A percentile compares a stretch with the other conserved stretches of the same genome.
phyloP scores from a whole-genome alignment of 2,888 invertebrate genomes.

The Corythucha ciliata region DNA sequence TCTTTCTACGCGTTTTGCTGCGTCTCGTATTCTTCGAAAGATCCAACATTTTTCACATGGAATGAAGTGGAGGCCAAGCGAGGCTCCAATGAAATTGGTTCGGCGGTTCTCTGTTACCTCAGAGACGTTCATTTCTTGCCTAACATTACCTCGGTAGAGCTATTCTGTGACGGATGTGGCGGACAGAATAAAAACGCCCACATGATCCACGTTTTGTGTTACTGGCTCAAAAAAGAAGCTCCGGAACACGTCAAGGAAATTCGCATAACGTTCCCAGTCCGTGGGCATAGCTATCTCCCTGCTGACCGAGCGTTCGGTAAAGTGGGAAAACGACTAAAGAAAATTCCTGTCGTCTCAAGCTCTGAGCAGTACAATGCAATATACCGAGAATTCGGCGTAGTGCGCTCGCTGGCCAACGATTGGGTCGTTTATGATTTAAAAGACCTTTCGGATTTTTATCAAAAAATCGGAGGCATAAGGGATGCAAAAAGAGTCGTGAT shows the following conservation, averaged over 20 bases:
- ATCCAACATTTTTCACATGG: conserved; percentile 19
- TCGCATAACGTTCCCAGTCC: conserved; percentile 13
- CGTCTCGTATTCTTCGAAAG: conserved; percentile 4
- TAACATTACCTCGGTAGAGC: background rate
- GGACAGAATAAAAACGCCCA: too few relatives aligned
- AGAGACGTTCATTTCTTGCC: background rate
- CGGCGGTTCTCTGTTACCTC: background rate
- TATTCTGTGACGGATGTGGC: conserved; percentile 21
- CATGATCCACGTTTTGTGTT: conserved; percentile 9
- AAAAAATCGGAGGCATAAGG: background rate
- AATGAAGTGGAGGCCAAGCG: conserved; percentile 2
- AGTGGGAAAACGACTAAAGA: conserved; percentile 8
- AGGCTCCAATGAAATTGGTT: conserved; percentile 4
- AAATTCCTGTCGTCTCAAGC: conserved; percentile 1
- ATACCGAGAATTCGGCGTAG: background rate
- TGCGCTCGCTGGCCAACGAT: conserved; percentile 3
- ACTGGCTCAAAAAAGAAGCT: conserved; percentile 22
- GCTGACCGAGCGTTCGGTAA: conserved; percentile 15
- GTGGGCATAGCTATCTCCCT: conserved; percentile 17
- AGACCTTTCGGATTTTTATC: background rate
- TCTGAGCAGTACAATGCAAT: conserved; percentile 2
- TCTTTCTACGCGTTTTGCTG: conserved; percentile 11
- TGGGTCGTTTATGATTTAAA: conserved; percentile 7
- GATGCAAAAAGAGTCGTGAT: background rate
- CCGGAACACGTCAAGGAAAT: conserved; percentile 9